Percentiles rank a stretch among this genome's conserved stretches.
Conservation (phyloP, 2,113 vertebrate species). For the Gavia stellata region DNA sequence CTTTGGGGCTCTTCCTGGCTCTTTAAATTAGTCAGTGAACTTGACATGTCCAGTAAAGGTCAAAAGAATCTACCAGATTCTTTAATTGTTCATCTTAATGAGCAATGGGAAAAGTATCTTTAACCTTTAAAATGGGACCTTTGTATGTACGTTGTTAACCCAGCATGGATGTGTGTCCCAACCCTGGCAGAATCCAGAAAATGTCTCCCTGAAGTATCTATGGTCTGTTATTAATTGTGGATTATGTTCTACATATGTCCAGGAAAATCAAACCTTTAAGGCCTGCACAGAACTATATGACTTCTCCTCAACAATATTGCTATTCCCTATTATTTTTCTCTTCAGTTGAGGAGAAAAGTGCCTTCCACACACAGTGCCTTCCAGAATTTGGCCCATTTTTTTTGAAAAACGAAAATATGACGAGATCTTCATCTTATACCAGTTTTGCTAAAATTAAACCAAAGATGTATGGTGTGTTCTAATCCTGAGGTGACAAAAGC, state of each 20-base stretch:
- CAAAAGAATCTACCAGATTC: background rate
- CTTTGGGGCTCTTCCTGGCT: background rate
- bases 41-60: background rate
- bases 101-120: background rate
- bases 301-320: background rate
- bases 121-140: background rate
- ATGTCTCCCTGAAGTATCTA: background rate
- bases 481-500: background rate
- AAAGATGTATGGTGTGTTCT: background rate
- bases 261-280: background rate
- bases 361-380: background rate
- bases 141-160: background rate
- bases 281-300: background rate
- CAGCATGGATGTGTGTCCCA: fast-evolving
- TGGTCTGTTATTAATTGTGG: background rate
- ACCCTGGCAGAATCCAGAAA: background rate
- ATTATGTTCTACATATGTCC: background rate
- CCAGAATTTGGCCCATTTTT: background rate
- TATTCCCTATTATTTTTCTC: background rate
- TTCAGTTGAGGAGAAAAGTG: background rate
- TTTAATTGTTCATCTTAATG: background rate
- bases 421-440: background rate
- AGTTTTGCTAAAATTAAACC: background rate
- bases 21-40: background rate
- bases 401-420: background rate